Base-by-base conservation (phyloP, 2,888 invertebrate genomes). In the Diarsia brunnea region DNA sequence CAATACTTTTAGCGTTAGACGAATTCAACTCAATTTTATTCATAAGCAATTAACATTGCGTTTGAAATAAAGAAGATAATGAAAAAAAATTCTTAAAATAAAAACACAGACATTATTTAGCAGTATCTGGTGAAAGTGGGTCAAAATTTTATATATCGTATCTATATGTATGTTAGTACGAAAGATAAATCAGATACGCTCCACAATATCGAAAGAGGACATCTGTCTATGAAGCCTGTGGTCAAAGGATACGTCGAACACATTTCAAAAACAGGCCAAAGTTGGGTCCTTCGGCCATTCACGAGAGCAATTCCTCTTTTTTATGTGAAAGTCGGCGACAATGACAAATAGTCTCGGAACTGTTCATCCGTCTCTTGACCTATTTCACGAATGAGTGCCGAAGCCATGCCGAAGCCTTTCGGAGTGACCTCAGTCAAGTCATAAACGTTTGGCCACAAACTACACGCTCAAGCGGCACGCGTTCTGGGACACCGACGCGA, bases 291-390 rank as follows among this genome's bases (percentile, higher is more conserved):
- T 67, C 55, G 27, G 65, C 65, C 76, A 68, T 73, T 81, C 79
- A 86, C 71, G 61, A 75, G 66, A 74, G 75, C 84, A 70, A 86
- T 87, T 75, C 73, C 63, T 81, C 86, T 87, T 87, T 87, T 87
- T 87, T 84, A 81, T 87, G 78, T 78, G 75, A 70, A 68, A 78
- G 69, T 79, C 64, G 76, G 69, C 76, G 87, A 87, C 88, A 86
- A 71, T 86, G 89, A 91, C 84, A 88, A 90, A 91, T 91, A 85
- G 85, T 72, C 66, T 73, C 67, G 43, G 69, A 87, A 86, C 85
- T 82, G 86, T 89, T 89, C 89, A 87, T 89, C 84, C 82, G 88
- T 90, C 88, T 87, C 90, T 89, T 89, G 90, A 91, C 90, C 90
- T 87, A 89, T 88, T 90, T 91, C 77, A 84, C 89, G 89, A 87